Evolutionary conservation across 2,797 vertebrate species (phyloP).

Genomic region (Acanthurus lineatus): DNA sequence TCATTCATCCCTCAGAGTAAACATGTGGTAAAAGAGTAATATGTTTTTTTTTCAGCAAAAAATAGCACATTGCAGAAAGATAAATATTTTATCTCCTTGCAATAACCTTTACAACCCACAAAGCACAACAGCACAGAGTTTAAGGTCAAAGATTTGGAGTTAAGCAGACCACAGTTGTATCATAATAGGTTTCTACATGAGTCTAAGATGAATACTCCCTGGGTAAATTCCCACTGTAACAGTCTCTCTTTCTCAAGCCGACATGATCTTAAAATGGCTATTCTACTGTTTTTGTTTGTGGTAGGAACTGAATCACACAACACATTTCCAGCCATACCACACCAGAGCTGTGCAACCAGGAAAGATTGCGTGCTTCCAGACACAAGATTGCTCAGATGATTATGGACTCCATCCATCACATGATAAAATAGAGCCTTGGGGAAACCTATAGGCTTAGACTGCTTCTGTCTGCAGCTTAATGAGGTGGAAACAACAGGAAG

Average conservation of each 20-base stretch:
- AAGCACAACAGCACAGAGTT: neutral
- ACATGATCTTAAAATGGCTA: neutral
- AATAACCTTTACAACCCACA: neutral
- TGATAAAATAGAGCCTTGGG: conserved; percentile 57
- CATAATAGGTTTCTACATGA: neutral
- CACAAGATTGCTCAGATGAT: conserved; percentile 48
- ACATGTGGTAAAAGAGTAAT: neutral
- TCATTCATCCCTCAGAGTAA: neutral
- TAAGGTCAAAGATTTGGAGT: neutral
- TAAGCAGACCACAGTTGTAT: neutral
- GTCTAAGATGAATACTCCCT: neutral
- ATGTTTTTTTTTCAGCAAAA: neutral
- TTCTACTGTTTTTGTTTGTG: neutral
- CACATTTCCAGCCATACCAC: neutral
- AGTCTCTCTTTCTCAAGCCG: neutral
- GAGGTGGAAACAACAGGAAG: conserved; percentile 47
- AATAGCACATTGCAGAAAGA: conserved; percentile 4
- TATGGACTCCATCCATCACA: conserved; percentile 56
- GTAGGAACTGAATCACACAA: neutral
- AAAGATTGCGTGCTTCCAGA: conserved; percentile 30
- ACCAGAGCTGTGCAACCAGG: neutral
- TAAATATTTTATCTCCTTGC: neutral
- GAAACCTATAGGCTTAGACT: conserved; percentile 43
- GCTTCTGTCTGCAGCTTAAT: conserved; percentile 57
- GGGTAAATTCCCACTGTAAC: neutral